Percentiles rank a stretch among this genome's conserved stretches.
Evolutionary conservation across 2,113 vertebrate species (phyloP).

Genomic region (Rana temporaria): DNA sequence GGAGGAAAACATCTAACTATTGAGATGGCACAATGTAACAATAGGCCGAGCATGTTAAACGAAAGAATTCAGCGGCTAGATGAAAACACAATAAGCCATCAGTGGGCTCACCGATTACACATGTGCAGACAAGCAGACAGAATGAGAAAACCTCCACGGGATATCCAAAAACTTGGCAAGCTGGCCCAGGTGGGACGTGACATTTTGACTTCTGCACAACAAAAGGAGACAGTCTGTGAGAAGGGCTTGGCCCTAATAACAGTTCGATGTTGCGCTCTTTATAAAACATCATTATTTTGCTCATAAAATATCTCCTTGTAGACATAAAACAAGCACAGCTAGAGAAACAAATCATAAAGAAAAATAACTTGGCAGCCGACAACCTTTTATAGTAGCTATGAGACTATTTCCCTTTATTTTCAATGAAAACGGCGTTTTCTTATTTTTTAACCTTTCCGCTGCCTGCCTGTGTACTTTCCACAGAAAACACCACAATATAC

Average conservation of each 20-base stretch:
- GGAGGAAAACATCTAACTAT: slow-evolving; percentile 64
- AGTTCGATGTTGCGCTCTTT: slow-evolving; percentile 69
- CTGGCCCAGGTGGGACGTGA: slow-evolving; percentile 75
- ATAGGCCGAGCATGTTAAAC: slow-evolving; percentile 72
- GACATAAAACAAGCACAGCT: slow-evolving; percentile 64
- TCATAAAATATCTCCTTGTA: slow-evolving; percentile 46
- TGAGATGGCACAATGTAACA: slow-evolving; percentile 72
- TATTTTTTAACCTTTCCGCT: neutral
- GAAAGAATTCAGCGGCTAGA: slow-evolving; percentile 71
- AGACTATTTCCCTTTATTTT: slow-evolving; percentile 43
- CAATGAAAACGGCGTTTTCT: slow-evolving; percentile 12
- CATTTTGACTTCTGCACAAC: slow-evolving; percentile 71
- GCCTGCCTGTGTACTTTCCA: no score
- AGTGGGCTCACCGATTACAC: slow-evolving; percentile 79
- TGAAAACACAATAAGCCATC: slow-evolving; percentile 74
- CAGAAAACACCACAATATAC: no score
- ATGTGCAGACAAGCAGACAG: slow-evolving; percentile 79
- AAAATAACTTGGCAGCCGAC: slow-evolving; percentile 46
- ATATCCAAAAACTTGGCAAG: slow-evolving; percentile 79
- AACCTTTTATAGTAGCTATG: slow-evolving; percentile 47
- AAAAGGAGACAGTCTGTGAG: slow-evolving; percentile 74
- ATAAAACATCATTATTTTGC: slow-evolving; percentile 68
- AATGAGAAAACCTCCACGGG: slow-evolving; percentile 78
- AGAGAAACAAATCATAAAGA: slow-evolving; percentile 63
- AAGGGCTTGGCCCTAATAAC: slow-evolving; percentile 69